These are phyloP conservation scores for Denticeps clupeoides DNA, from an alignment of 2,797 vertebrate genomes.

Conservation along the genomic window DNA sequence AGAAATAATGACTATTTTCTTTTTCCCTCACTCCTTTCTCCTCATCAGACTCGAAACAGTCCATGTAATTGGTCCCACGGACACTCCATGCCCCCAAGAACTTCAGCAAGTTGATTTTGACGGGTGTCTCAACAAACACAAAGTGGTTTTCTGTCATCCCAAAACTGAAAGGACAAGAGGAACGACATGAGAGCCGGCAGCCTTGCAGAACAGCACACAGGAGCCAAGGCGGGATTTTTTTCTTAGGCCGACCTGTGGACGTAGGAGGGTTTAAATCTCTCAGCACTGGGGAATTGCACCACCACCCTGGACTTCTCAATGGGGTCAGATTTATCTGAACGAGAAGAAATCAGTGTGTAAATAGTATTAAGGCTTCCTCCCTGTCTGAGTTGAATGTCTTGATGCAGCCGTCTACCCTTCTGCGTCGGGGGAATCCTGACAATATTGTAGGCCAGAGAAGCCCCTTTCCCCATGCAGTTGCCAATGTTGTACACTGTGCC, in stretches of 20 bases:
- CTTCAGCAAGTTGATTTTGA: constrained; percentile 95
- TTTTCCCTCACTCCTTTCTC: constrained; percentile 75
- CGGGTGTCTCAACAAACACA: constrained; percentile 89
- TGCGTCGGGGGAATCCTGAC: constrained; percentile 80
- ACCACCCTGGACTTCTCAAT: constrained; percentile 84
- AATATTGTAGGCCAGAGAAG: constrained; percentile 87
- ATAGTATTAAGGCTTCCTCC: neutral
- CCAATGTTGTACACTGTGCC: constrained; percentile 96
- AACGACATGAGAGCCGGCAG: no score
- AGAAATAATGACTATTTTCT: neutral
- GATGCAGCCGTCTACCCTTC: constrained; percentile 60
- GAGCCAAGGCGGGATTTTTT: no score
- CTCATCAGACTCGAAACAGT: constrained; percentile 95
- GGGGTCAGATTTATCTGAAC: constrained; percentile 86
- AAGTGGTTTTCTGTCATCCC: constrained; percentile 89
- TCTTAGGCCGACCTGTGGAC: constrained; percentile 92
- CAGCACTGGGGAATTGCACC: constrained; percentile 92
- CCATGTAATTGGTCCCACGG: constrained; percentile 96
- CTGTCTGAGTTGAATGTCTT: neutral
- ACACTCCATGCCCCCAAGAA: constrained; percentile 94
- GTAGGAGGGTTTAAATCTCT: constrained; percentile 94
- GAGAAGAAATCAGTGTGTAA: no score
- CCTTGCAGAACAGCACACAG: no score
- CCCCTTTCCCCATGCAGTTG: constrained; percentile 95
- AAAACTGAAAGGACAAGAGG: constrained; percentile 83